These are phyloP conservation scores for Apodemia zela DNA, from an alignment of 2,888 invertebrate genomes.

Conservation along the genomic window DNA sequence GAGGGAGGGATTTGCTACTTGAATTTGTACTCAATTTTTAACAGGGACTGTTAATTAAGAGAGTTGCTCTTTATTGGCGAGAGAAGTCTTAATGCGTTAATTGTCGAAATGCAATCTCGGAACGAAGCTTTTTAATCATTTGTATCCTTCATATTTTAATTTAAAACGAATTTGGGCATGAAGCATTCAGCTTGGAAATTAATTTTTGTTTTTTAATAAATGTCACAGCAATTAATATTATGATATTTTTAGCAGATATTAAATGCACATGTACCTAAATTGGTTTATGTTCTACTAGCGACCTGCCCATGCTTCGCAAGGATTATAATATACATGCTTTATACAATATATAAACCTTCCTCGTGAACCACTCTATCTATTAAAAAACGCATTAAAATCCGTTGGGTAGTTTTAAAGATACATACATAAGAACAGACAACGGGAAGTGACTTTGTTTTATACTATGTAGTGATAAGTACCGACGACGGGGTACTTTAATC, in stretches of 20 bases:
- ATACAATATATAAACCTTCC: no score
- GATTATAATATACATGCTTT: no score
- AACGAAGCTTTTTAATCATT: constrained; percentile 71
- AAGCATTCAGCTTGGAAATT: constrained; percentile 53
- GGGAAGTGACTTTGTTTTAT: no score
- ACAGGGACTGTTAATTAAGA: constrained; percentile 77
- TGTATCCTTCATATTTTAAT: constrained; percentile 70
- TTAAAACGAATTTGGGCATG: constrained; percentile 47
- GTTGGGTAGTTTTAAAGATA: no score
- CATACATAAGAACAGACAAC: no score
- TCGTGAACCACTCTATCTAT: no score
- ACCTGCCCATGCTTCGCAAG: no score
- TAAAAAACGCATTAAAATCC: no score
- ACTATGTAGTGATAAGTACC: no score
- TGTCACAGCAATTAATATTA: constrained; percentile 9
- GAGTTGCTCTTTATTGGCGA: constrained; percentile 75
- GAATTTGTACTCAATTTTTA: constrained; percentile 81
- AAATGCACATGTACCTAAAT: no score
- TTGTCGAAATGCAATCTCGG: constrained; percentile 79
- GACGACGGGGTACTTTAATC: no score
- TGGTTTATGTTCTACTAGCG: no score
- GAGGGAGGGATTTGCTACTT: constrained; percentile 64
- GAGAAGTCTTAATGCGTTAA: constrained; percentile 77
- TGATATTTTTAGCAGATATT: neutral
- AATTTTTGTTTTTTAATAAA: constrained; percentile 34